These are phyloP conservation scores for Malurus splendens DNA, from an alignment of 2,797 vertebrate species.

Conservation along the genomic window DNA sequence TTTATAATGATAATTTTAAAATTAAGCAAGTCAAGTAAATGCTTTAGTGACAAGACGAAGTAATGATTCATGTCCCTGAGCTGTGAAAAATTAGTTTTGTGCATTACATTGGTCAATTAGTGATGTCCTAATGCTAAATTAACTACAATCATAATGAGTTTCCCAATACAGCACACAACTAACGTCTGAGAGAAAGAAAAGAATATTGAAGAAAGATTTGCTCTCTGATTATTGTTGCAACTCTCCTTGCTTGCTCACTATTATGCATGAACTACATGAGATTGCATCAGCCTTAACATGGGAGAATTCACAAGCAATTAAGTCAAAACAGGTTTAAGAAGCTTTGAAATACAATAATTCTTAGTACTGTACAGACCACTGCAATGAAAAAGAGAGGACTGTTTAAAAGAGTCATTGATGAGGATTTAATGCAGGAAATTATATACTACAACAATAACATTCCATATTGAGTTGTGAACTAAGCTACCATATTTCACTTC, in stretches of 20 bases:
- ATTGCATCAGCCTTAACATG: neutral
- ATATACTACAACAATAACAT: neutral
- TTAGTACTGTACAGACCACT: neutral
- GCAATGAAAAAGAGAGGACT: neutral
- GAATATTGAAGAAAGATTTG: neutral
- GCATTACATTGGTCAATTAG: slow-evolving; percentile 60
- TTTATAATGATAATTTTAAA: slow-evolving; percentile 61
- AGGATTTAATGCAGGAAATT: neutral
- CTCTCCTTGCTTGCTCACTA: neutral
- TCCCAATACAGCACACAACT: slow-evolving; percentile 34
- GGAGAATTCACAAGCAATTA: neutral
- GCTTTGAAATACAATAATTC: neutral
- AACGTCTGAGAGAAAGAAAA: slow-evolving; percentile 3
- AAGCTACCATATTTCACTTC: neutral
- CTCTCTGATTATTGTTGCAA: neutral
- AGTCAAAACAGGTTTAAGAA: neutral
- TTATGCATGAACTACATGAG: neutral
- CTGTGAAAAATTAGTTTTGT: slow-evolving; percentile 51
- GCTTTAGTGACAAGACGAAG: slow-evolving; percentile 55
- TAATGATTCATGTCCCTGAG: slow-evolving; percentile 52
- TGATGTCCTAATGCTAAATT: slow-evolving; percentile 37
- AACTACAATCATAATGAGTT: slow-evolving; percentile 47
- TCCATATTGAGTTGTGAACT: neutral
- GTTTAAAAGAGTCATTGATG: neutral
- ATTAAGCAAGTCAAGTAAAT: slow-evolving; percentile 61